Evolutionary conservation across 2,888 invertebrate genomes (phyloP).

Genomic region (Busseola fusca): DNA sequence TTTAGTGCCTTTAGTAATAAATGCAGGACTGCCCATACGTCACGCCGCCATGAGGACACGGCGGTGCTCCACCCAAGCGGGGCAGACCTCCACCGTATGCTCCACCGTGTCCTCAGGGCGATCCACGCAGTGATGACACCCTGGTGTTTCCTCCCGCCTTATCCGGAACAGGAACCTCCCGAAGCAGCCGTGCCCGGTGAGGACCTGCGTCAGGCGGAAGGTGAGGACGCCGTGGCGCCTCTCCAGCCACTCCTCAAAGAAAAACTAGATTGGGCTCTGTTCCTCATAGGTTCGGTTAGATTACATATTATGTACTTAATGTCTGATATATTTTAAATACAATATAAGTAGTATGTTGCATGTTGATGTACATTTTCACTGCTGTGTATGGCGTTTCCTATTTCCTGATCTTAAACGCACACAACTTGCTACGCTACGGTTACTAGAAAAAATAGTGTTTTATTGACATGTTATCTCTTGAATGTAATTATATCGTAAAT

Average conservation of each 20-base stretch:
- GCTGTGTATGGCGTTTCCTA: conserved; percentile 15
- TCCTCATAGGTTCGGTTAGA: background rate
- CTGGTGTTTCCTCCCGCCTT: no score
- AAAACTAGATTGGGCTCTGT: background rate
- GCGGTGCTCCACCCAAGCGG: no score
- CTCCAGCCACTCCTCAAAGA: no score
- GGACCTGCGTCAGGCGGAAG: no score
- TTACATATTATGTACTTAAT: background rate
- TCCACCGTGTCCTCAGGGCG: no score
- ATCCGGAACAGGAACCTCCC: no score
- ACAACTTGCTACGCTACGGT: background rate
- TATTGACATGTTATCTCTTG: conserved; percentile 25
- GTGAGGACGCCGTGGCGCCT: no score
- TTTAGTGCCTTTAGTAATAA: conserved; percentile 5
- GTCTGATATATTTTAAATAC: background rate
- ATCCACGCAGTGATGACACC: no score
- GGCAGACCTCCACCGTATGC: no score
- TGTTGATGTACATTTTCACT: conserved; percentile 23
- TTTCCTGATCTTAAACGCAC: conserved; percentile 27
- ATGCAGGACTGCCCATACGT: background rate
- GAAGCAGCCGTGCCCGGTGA: no score
- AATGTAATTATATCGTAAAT: conserved; percentile 20
- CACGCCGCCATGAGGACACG: no score
- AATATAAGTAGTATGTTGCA: background rate
- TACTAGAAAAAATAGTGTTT: conserved; percentile 11